Evolutionary conservation across 1,140 invertebrate species (phyloP), one percentile per base, ranked within the genome.

Genomic region (Lutraria rhynchaena): DNA sequence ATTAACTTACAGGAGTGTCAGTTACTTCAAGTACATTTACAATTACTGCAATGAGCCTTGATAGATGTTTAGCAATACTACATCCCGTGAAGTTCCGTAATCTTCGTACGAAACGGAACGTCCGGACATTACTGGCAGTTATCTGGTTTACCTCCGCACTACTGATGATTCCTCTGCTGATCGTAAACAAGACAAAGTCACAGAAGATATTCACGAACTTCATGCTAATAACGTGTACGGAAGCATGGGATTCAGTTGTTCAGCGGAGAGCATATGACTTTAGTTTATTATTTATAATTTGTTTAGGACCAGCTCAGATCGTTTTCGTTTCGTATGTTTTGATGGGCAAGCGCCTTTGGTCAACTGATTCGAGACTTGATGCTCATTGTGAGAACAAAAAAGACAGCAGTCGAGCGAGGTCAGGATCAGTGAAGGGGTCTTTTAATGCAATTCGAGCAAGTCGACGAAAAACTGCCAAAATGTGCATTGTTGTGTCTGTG

Each of bases 401-500:
- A n/a, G 41, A 67, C n/a, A 31, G 61, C 55, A 80, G 76, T 41
- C 3, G 49, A 1, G 17, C 1, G 9, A 44, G 27, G 19, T 33
- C 46, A 35, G 69, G 69, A 19, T 78, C 81, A 35, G 35, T 57
- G 27, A 81, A 85, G n/a, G 61, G 67, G 22, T 77, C 65, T 46
- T 33, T 82, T n/a, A 46, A 82, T 73, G 70, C 75, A 86, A 94
- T 94, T 49, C 91, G 96, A 53, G 94, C 96, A 83, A 96, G 96
- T 41, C 96, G 97, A 91, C 95, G 95, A 91, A 94, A 97, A 75
- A 96, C 98, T 3, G 98, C 97, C 0, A 94, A 97, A 80, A 95
- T 98, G 95, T 97, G 99, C 19, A 95, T 98, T 41, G 95, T 97
- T 15, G 96, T 99, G n/a, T 96, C 98, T 0, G 94, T 97, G 24